Evolutionary conservation across 2,888 invertebrate genomes (phyloP).

Genomic region (Oscheius onirici): DNA sequence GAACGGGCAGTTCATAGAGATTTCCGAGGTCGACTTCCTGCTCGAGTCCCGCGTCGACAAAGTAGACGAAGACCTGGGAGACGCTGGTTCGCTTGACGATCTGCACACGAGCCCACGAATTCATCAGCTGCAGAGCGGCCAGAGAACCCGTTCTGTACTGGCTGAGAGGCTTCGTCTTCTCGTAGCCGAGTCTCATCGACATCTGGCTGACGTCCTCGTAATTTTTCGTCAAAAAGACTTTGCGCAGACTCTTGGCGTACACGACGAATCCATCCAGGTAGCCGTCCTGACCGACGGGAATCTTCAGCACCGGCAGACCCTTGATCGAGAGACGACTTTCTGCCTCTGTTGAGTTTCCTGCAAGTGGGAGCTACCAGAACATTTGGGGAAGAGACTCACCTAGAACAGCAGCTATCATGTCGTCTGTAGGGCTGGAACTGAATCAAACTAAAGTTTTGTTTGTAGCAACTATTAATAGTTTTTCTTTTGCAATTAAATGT

Average conservation of each 20-base stretch:
- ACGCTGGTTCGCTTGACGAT: background rate
- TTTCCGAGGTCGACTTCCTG: constrained; percentile 21
- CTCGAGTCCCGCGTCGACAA: constrained; percentile 11
- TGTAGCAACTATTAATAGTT: too few species aligned
- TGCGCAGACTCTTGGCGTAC: constrained; percentile 1
- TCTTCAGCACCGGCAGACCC: constrained; percentile 8
- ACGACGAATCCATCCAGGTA: constrained; percentile 21
- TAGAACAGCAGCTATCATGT: too few species aligned
- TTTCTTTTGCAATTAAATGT: too few species aligned
- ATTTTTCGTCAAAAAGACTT: constrained; percentile 2
- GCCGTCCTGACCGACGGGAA: constrained; percentile 8
- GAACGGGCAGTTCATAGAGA: constrained; percentile 13
- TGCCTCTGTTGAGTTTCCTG: constrained; percentile 16
- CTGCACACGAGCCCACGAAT: constrained; percentile 14
- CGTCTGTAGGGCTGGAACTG: too few species aligned
- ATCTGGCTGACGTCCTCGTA: constrained; percentile 5
- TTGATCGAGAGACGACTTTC: background rate
- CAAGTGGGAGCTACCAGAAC: too few species aligned
- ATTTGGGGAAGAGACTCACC: too few species aligned
- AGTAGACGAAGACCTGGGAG: constrained; percentile 10
- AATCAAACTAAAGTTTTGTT: too few species aligned
- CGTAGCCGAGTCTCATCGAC: background rate
- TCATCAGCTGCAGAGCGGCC: background rate
- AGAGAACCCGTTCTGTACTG: constrained; percentile 3
- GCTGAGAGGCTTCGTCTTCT: constrained; percentile 7